Percentiles rank a stretch among this genome's conserved stretches.
These are phyloP conservation scores for Melinopterus prodromus DNA, from an alignment of 2,888 invertebrate genomes.

Conservation along the genomic window DNA sequence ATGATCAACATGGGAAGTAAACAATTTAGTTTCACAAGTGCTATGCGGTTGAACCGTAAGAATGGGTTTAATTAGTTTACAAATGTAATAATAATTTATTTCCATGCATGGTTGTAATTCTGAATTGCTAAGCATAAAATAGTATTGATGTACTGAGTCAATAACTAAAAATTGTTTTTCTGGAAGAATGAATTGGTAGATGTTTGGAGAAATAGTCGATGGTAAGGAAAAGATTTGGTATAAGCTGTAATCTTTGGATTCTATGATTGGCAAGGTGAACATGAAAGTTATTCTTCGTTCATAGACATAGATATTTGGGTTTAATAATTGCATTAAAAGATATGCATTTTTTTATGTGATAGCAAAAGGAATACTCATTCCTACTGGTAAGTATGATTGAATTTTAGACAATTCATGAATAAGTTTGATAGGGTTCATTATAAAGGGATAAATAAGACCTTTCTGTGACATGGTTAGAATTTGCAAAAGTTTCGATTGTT, in stretches of 20 bases:
- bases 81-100: slow-evolving; percentile 9
- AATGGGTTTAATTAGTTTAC: slow-evolving; percentile 7
- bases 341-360: neutral
- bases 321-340: slow-evolving; percentile 10
- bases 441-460: neutral
- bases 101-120: neutral
- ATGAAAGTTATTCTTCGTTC: slow-evolving; percentile 9
- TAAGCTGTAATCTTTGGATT: neutral
- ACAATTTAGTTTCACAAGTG: too few relatives aligned
- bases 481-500: slow-evolving; percentile 9
- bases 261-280: neutral
- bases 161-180: slow-evolving; percentile 11
- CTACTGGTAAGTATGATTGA: slow-evolving; percentile 16
- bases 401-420: slow-evolving; percentile 8
- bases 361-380: slow-evolving; percentile 9
- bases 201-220: neutral
- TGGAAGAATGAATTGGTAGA: slow-evolving; percentile 9
- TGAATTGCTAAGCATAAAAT: neutral
- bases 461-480: slow-evolving; percentile 8
- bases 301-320: slow-evolving; percentile 1
- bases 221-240: slow-evolving; percentile 6
- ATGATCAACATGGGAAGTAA: neutral
- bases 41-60: neutral
- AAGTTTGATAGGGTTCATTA: neutral
- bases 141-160: slow-evolving; percentile 16